Percentiles rank a stretch among this genome's conserved stretches.
These are phyloP conservation scores for Galbula dea DNA, from an alignment of 2,113 vertebrate species.

Conservation along the genomic window DNA sequence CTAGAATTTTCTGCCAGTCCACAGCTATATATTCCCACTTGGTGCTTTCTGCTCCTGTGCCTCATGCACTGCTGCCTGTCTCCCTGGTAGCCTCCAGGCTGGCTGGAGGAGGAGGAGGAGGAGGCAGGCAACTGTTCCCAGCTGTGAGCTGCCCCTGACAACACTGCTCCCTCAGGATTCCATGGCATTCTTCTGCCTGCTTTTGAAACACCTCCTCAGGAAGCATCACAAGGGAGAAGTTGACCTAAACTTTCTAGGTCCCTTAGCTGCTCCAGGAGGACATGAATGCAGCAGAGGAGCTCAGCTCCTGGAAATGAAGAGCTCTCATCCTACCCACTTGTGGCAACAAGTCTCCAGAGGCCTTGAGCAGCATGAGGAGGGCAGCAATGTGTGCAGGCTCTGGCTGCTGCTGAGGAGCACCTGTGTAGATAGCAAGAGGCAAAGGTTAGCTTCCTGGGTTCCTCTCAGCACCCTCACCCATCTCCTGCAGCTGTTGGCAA, in stretches of 20 bases:
- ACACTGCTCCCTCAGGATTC: background rate
- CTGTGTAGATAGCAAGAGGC: background rate
- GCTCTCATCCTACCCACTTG: background rate
- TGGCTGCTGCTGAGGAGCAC: background rate
- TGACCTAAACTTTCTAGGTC: background rate
- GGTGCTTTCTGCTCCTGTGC: background rate
- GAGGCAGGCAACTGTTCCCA: background rate
- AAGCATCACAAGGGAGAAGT: background rate
- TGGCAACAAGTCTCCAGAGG: background rate
- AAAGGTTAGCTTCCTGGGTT: background rate
- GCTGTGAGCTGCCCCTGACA: background rate
- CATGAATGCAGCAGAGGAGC: rapidly evolving
- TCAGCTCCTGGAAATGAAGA: background rate
- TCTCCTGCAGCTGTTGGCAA: background rate
- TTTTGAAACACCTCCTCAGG: background rate
- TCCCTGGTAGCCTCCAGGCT: background rate
- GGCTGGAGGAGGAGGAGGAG: background rate
- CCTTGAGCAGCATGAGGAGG: rapidly evolving
- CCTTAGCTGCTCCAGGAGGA: background rate
- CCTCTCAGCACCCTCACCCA: background rate
- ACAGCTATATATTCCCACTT: rapidly evolving
- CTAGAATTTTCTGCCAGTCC: background rate
- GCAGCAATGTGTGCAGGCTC: background rate
- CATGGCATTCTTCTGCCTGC: background rate
- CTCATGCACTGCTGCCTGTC: background rate